phyloP scores from a whole-genome alignment of 2,797 vertebrate genomes.

The Sebastes baramenuke region DNA sequence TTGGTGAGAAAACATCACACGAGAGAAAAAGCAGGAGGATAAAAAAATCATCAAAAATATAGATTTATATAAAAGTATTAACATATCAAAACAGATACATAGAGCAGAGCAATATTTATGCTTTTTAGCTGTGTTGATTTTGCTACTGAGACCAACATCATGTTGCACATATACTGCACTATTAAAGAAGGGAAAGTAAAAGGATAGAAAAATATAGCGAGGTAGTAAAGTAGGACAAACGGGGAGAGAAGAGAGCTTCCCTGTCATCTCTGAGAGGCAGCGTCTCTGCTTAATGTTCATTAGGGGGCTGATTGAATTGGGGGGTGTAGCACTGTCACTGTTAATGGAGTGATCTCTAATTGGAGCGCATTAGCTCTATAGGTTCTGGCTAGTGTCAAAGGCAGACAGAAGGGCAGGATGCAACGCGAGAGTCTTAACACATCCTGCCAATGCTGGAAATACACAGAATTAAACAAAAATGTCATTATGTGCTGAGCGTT shows the following conservation, averaged over 20 bases:
- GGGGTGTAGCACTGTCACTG: conserved; percentile 78
- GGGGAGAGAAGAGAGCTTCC: conserved; percentile 31
- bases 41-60: conserved; percentile 29
- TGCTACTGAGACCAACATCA: not conserved
- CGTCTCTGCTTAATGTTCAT: conserved; percentile 77
- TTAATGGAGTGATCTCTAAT: conserved; percentile 82
- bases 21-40: conserved; percentile 11
- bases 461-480: conserved; percentile 8
- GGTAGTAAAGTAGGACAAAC: conserved; percentile 18
- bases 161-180: not conserved
- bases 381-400: conserved; percentile 71
- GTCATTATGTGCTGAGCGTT: not conserved
- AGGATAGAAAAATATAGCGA: not conserved
- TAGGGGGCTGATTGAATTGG: conserved; percentile 76
- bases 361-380: conserved; percentile 66
- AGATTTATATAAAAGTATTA: conserved; percentile 22
- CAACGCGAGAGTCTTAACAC: not conserved
- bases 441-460: not conserved
- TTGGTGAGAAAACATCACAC: conserved; percentile 38
- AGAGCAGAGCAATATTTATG: conserved; percentile 7
- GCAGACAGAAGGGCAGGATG: conserved; percentile 45
- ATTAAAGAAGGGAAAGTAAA: not conserved
- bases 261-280: conserved; percentile 58
- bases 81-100: conserved; percentile 35
- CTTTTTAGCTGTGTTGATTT: conserved; percentile 1